Evolutionary conservation across 2,113 vertebrate genomes (phyloP), one percentile per base, ranked within the genome.

Genomic region (Callorhinus ursinus): DNA sequence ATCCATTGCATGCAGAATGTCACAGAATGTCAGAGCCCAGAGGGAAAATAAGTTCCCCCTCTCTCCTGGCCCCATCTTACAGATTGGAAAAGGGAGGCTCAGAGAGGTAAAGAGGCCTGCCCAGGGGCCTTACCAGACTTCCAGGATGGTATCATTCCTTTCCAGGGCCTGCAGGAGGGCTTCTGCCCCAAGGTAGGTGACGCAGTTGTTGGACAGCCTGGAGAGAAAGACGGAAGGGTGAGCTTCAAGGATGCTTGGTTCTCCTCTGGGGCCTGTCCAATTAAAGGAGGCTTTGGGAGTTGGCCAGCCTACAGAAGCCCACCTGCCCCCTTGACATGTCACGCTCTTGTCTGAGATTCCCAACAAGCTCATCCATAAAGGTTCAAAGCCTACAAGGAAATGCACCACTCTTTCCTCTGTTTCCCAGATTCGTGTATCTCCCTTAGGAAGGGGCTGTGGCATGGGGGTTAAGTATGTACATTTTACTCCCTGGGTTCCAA

Each of bases 191-290:
- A n/a, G 84, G 95, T 85, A 98, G 90, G 98, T 99, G 95, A 99
- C 98, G 79, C 82, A 90, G 96, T 99, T 99, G 81, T 99, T 98
- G 65, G 98, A 99, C 89, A 99, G 98, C 99, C 99, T 99, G 96
- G 90, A 57, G 93, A 61, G 96, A 96, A 94, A 98, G 51, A 28
- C 0, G 16, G 57, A 82, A 65, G 5, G 57, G 15, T 63, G 53
- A 80, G 63, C 59, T 59, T 13, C 61, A 33, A 9, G 36, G 49
- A 39, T 8, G 33, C 81, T 39, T 3, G 4, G 22, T 5, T 51
- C 36, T 6, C 26, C 46, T 49, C 95, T 18, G 1, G 24, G 42
- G 59, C 36, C 6, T 69, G 19, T 16, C n/a, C 88, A 14, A 3
- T 80, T 26, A n/a, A 16, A 65, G 42, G 55, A 83, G 10, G n/a